Base-by-base conservation (phyloP, 2,888 invertebrate species). In the Lomographa bimaculata region DNA sequence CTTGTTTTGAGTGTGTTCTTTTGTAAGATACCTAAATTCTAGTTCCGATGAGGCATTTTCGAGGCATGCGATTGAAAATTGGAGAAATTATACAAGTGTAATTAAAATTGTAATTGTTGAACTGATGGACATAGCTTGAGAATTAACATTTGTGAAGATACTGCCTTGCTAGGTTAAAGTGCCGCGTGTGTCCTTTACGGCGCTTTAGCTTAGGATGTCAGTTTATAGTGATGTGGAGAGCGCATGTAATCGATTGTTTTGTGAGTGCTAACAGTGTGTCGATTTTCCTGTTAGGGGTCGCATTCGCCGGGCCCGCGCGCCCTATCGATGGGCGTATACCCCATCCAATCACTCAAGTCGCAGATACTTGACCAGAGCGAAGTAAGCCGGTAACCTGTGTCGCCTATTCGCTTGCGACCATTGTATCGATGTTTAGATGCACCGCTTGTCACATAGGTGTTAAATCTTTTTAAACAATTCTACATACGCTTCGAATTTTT, bases 271-370 rank as follows among this genome's bases (percentile, higher is more conserved):
- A 90, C 90, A 74, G 86, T 86, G 80, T 86, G 78, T 72, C 82
- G 90, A 84, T 83, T 87, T 85, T 83, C 81, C 79, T 72, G 79
- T 78, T 90, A 96, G 96, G 96, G 97, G 90, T 94, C 95, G 77
- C 95, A 95, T 90, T 96, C 97, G 87, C 97, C 97, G 83, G 96
- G 95, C 90, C 95, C 96, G 85, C 94, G 96, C 84, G 94, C 94
- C 81, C 93, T 95, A 70, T 95, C 96, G 70, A 95, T 96, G 95
- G 97, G 97, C 75, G 93, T 95, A 81, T 97, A 94, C 90, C 96
- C 96, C 80, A 94, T 96, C 85, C 95, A 96, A 91, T 93, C 93
- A 90, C 91, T 97, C 91, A 93, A 94, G 90, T 96, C 96, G 83
- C 93, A 93, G 91, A 95, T 96, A 86, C 93, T 95, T 84, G 93